Conservation (phyloP, 2,113 vertebrate species). For the Brachyhypopomus occidentalis region DNA sequence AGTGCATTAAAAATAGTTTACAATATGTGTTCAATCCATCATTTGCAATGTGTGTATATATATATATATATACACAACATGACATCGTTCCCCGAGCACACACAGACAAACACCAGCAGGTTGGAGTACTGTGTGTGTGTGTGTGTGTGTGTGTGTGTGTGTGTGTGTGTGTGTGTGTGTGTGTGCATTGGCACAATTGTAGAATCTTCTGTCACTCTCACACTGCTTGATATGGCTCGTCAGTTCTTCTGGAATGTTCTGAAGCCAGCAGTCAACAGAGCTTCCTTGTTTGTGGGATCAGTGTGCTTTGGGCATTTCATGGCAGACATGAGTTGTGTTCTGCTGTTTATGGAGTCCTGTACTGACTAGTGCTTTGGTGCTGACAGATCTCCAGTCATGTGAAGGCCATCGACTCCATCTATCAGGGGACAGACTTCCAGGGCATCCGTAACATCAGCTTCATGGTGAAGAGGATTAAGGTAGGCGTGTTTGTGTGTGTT, state of each 20-base stretch:
- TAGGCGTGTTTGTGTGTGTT: constrained; percentile 63
- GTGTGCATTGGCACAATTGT: background rate
- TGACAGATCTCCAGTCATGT: constrained; percentile 97
- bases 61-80: too few relatives aligned
- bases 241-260: background rate
- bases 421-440: constrained; percentile 92
- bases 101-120: too few relatives aligned
- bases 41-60: too few relatives aligned
- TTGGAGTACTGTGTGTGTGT: too few relatives aligned
- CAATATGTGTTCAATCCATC: too few relatives aligned
- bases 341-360: background rate
- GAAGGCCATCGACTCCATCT: constrained; percentile 94
- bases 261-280: background rate
- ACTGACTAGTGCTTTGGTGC: background rate
- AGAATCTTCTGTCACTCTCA: background rate
- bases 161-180: background rate
- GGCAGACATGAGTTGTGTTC: background rate
- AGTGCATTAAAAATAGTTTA: too few relatives aligned
- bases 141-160: too few relatives aligned
- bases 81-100: too few relatives aligned
- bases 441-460: constrained; percentile 97
- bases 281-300: background rate
- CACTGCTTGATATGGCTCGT: background rate
- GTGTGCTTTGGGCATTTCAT: background rate
- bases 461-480: constrained; percentile 97